Conservation (phyloP, 2,797 vertebrate species). For the Acrossocheilus wenchowensis region DNA sequence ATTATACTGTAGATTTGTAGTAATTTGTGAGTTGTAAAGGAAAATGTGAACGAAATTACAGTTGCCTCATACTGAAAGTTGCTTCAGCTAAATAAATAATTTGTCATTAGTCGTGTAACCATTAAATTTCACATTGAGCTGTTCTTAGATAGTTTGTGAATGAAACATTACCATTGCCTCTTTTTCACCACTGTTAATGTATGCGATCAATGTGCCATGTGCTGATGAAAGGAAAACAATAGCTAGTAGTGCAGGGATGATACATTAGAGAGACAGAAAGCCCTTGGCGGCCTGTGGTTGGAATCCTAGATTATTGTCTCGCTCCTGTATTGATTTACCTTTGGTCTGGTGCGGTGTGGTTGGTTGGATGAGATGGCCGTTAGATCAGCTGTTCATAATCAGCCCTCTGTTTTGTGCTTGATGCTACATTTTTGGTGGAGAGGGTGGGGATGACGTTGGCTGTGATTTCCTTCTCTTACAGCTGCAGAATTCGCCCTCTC, state of each 20-base stretch:
- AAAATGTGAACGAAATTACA: neutral
- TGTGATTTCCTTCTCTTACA: conserved; percentile 71
- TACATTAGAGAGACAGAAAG: conserved; percentile 55
- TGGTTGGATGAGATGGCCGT: conserved; percentile 64
- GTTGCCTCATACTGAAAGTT: neutral
- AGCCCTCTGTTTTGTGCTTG: conserved; percentile 37
- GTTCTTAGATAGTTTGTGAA: conserved; percentile 35
- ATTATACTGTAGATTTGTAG: neutral
- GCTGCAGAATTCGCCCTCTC: conserved; percentile 73
- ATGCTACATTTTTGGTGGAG: conserved; percentile 42
- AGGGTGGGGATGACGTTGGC: conserved; percentile 52
- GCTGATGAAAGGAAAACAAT: conserved; percentile 58
- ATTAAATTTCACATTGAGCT: conserved; percentile 3
- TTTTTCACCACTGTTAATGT: conserved; percentile 31
- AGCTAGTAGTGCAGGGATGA: conserved; percentile 53
- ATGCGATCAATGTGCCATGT: conserved; percentile 44
- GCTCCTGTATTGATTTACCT: conserved; percentile 72
- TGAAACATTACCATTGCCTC: conserved; percentile 18
- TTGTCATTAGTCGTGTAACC: neutral
- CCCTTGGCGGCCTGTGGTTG: conserved; percentile 43
- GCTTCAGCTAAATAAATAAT: neutral
- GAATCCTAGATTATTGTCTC: conserved; percentile 55
- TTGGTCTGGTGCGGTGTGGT: conserved; percentile 65
- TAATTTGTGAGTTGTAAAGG: neutral
- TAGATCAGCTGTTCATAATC: conserved; percentile 76